These are phyloP conservation scores for Schizopygopsis malacanthus DNA, from an alignment of 2,797 vertebrate genomes.

Conservation along the genomic window DNA sequence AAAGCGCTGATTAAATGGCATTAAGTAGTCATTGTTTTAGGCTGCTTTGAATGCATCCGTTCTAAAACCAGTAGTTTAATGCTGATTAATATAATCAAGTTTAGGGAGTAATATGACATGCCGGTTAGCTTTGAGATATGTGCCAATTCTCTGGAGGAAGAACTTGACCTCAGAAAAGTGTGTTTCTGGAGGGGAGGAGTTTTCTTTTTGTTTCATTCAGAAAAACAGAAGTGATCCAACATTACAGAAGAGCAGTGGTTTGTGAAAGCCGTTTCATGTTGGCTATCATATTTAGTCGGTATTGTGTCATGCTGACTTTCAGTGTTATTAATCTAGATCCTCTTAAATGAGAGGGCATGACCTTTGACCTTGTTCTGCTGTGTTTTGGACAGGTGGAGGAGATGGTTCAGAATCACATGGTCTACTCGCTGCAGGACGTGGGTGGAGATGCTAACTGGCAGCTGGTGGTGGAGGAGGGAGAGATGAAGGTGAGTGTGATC, in stretches of 20 bases:
- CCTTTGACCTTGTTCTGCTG: not conserved
- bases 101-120: not conserved
- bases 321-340: no score
- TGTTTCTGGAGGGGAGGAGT: not conserved
- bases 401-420: constrained; percentile 96
- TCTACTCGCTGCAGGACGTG: constrained; percentile 95
- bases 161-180: not conserved
- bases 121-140: not conserved
- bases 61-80: not conserved
- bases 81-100: not conserved
- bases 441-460: constrained; percentile 99
- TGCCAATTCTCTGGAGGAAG: not conserved
- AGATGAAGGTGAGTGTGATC: constrained; percentile 90
- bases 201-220: not conserved
- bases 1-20: not conserved
- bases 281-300: not conserved
- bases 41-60: not conserved
- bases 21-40: not conserved
- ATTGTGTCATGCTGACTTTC: not conserved
- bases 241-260: not conserved
- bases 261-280: not conserved
- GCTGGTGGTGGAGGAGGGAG: constrained; percentile 97
- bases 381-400: constrained; percentile 88
- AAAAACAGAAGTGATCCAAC: not conserved
- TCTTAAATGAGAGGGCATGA: not conserved